phyloP scores from a whole-genome alignment of 23 tunicate species.

The Clavelina lepadiformis region DNA sequence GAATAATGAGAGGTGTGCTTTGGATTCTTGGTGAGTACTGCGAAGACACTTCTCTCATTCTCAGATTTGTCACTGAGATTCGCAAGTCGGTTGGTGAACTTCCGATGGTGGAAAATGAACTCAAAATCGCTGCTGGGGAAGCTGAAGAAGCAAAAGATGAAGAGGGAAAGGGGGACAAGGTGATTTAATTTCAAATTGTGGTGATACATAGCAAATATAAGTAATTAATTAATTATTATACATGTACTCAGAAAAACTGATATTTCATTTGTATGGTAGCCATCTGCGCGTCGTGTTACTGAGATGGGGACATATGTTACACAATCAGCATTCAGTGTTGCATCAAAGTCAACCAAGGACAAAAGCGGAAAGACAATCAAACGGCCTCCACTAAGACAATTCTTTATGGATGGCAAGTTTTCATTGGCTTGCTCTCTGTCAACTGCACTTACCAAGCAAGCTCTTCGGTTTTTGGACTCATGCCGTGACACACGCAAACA shows the following conservation, averaged over 20 bases:
- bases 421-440: slow-evolving; percentile 71
- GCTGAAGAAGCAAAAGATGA: slow-evolving; percentile 51
- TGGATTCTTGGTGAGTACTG: slow-evolving; percentile 99
- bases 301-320: slow-evolving; percentile 99
- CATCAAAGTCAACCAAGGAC: slow-evolving; percentile 4
- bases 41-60: slow-evolving; percentile 43
- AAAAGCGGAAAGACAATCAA: slow-evolving; percentile 11
- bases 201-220: neutral
- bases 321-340: slow-evolving; percentile 89
- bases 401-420: slow-evolving; percentile 95
- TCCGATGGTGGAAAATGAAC: slow-evolving; percentile 87
- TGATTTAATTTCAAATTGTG: neutral
- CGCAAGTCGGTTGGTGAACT: slow-evolving; percentile 90
- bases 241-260: neutral
- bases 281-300: slow-evolving; percentile 76
- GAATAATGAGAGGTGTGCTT: slow-evolving; percentile 82
- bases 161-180: slow-evolving; percentile 48
- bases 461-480: slow-evolving; percentile 43
- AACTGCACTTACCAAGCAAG: slow-evolving; percentile 94
- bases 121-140: slow-evolving; percentile 94
- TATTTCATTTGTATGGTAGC: slow-evolving; percentile 4
- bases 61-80: slow-evolving; percentile 75
- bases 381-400: slow-evolving; percentile 86
- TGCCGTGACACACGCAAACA: slow-evolving; percentile 61
- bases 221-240: neutral